These are phyloP conservation scores for Tiliacea aurago DNA, from an alignment of 2,888 invertebrate species.

Conservation along the genomic window DNA sequence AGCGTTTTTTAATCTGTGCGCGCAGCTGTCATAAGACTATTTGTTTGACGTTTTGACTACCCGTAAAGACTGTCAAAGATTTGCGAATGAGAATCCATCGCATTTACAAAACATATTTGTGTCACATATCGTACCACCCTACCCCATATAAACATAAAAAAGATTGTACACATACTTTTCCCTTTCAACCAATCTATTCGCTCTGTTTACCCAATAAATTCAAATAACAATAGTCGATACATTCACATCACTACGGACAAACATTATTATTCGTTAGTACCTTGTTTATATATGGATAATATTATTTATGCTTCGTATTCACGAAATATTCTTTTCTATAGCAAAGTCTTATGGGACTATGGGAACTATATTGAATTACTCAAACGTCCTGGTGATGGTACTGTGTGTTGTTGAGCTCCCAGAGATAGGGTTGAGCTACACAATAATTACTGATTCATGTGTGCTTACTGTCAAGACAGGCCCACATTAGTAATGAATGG, in stretches of 20 bases:
- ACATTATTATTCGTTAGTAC: slow-evolving; percentile 61
- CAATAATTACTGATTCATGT: background rate
- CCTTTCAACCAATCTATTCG: slow-evolving; percentile 43
- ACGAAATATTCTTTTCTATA: slow-evolving; percentile 27
- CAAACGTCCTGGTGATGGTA: slow-evolving; percentile 7
- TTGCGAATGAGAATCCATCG: background rate
- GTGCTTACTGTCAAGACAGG: no score
- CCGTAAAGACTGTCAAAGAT: no score
- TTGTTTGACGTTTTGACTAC: no score
- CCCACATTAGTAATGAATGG: background rate
- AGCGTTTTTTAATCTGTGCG: no score
- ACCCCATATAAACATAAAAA: slow-evolving; percentile 30
- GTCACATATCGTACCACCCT: slow-evolving; percentile 3
- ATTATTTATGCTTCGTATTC: slow-evolving; percentile 54
- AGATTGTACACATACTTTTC: slow-evolving; percentile 28
- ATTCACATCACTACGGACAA: slow-evolving; percentile 60
- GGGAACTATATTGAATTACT: slow-evolving; percentile 25
- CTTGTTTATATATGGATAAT: slow-evolving; percentile 53
- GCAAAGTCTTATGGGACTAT: slow-evolving; percentile 19
- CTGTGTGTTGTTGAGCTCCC: background rate
- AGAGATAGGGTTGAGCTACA: background rate
- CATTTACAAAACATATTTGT: slow-evolving; percentile 23
- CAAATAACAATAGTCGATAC: slow-evolving; percentile 62
- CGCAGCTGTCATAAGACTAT: no score
- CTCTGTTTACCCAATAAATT: slow-evolving; percentile 59